phyloP scores from a whole-genome alignment of 2,888 invertebrate species.

The Parelbella ahira region DNA sequence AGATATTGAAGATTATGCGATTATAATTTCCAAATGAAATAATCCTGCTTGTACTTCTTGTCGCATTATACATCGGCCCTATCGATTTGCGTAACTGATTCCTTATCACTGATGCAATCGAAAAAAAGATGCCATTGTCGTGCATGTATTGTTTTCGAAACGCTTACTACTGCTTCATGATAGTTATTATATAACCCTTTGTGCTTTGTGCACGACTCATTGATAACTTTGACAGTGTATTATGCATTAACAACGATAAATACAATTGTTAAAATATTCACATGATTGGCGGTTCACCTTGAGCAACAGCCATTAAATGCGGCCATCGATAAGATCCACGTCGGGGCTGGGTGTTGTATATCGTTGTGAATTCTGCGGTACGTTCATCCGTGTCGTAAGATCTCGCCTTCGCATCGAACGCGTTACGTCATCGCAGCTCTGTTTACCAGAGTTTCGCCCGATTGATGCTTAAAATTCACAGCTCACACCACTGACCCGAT shows the following conservation, averaged over 20 bases:
- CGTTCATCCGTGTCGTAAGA: conserved; percentile 59
- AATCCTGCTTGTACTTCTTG: background rate
- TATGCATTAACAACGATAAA: background rate
- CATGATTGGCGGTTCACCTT: conserved; percentile 61
- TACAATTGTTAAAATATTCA: conserved; percentile 36
- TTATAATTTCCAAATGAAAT: too few species aligned
- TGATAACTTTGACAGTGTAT: background rate
- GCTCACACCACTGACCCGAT: conserved; percentile 69
- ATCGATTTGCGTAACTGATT: background rate
- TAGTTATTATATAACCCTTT: conserved; percentile 10
- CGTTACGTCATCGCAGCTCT: conserved; percentile 65
- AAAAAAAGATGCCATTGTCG: conserved; percentile 1
- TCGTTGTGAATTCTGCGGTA: conserved; percentile 52
- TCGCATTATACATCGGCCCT: background rate
- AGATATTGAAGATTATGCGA: conserved; percentile 12
- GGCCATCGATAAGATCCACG: conserved; percentile 43
- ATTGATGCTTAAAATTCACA: conserved; percentile 58
- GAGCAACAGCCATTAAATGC: conserved; percentile 50
- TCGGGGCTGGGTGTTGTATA: conserved; percentile 48
- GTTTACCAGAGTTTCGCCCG: conserved; percentile 57
- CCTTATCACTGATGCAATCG: conserved; percentile 3
- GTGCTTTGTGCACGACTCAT: conserved; percentile 1
- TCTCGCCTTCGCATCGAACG: conserved; percentile 41
- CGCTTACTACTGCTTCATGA: conserved; percentile 4
- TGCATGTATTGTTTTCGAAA: conserved; percentile 1